These are phyloP conservation scores for Arenicola marina DNA, from an alignment of 2,888 invertebrate species.

Conservation along the genomic window DNA sequence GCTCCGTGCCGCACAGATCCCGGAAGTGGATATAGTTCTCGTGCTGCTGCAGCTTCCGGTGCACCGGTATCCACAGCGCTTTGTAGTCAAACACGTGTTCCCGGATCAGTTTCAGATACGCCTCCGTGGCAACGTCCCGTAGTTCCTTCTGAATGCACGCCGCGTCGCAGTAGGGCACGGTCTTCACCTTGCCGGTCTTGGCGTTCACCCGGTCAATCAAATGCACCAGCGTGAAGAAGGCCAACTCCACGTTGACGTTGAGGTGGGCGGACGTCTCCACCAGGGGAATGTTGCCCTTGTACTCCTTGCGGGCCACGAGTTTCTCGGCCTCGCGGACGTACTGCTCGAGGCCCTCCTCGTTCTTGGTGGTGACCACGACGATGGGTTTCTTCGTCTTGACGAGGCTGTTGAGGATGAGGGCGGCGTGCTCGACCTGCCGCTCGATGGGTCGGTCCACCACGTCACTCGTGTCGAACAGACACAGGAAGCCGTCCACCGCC, in stretches of 20 bases:
- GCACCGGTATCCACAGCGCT: constrained; percentile 69
- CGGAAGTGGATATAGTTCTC: constrained; percentile 85
- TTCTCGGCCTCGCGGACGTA: constrained; percentile 77
- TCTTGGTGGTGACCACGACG: constrained; percentile 92
- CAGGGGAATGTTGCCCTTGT: constrained; percentile 72
- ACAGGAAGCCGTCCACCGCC: constrained; percentile 91
- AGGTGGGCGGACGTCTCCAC: constrained; percentile 95
- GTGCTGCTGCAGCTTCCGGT: constrained; percentile 82
- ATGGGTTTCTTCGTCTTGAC: constrained; percentile 93
- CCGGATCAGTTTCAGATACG: constrained; percentile 83
- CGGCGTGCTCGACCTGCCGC: constrained; percentile 76
- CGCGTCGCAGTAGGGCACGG: constrained; percentile 79
- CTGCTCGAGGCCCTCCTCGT: constrained; percentile 87
- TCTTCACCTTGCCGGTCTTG: constrained; percentile 67
- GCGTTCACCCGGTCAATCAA: constrained; percentile 89
- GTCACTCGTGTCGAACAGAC: constrained; percentile 93
- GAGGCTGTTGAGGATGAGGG: constrained; percentile 77
- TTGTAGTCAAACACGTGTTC: constrained; percentile 79
- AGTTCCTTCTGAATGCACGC: constrained; percentile 84
- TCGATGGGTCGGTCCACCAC: constrained; percentile 90
- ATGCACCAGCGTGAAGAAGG: constrained; percentile 84
- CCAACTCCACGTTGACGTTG: constrained; percentile 92
- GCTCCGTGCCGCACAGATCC: constrained; percentile 86
- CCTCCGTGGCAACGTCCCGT: constrained; percentile 86
- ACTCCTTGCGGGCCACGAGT: constrained; percentile 84